A percentile compares a stretch with the other conserved stretches of the same genome.
Evolutionary conservation across 2,888 invertebrate genomes (phyloP).

Genomic region (Halictus ligatus): DNA sequence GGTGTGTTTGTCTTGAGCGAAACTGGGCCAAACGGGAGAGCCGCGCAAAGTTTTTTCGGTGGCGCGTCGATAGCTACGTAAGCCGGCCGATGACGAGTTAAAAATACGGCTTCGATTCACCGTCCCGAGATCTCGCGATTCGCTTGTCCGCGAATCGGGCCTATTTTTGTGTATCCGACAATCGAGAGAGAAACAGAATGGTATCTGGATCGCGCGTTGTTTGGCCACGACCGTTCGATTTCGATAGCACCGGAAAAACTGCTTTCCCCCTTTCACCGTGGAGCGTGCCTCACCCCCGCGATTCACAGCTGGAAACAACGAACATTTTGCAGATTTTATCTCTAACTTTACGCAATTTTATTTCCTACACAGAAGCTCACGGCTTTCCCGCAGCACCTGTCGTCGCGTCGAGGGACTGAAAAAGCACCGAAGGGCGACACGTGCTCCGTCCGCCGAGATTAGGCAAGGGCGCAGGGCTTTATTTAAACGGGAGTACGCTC

Average conservation of each 20-base stretch:
- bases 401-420: neutral
- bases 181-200: neutral
- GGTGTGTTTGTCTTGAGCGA: neutral
- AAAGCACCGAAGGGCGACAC: neutral
- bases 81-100: conserved; percentile 15
- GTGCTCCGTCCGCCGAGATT: conserved; percentile 1
- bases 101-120: conserved; percentile 33
- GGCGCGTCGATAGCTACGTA: neutral
- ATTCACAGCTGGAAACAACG: neutral
- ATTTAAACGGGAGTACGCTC: neutral
- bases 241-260: neutral
- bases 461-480: neutral
- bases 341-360: no score
- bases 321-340: neutral
- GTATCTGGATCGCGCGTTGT: neutral
- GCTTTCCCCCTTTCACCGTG: no score
- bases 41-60: neutral
- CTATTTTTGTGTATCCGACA: conserved; percentile 13
- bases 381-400: neutral
- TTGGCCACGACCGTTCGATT: neutral
- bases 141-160: neutral
- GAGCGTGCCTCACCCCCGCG: neutral
- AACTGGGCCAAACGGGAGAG: conserved; percentile 7
- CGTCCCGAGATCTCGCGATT: neutral
- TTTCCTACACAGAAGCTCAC: no score